Base-by-base conservation (phyloP, 2,888 invertebrate genomes). In the Athrips mouffetella region DNA sequence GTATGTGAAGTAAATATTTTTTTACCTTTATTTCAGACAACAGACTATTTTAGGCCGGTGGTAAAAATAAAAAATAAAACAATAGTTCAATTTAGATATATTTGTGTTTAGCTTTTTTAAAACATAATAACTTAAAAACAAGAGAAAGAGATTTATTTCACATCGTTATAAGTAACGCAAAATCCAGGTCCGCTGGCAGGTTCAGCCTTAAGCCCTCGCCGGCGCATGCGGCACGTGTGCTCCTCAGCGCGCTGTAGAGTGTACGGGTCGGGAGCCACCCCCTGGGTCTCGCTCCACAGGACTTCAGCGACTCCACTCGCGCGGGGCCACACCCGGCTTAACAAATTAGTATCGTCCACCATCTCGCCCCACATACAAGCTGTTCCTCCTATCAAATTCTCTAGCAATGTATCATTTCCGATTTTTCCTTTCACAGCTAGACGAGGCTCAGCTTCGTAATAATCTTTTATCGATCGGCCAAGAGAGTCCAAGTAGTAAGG, bases 311-410 rank as follows among this genome's bases (percentile, higher is more conserved):
- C 90, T 0, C 95, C 96, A 48, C 93, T 91, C 0, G 94, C 94
- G 57, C 96, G 88, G 0, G 97, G 97, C 93, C 96, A 97, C 5
- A 94, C 90, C 55, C 92, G 81, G 55, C 1, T 76, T 3, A 90
- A 62, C 3, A 90, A 67, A 62, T 91, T 91, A 37, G 77, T 70
- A 54, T 89, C 81, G 69, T 96, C 95, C 0, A 94, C 94, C 60
- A 90, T 91, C 77, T 97, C 97, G 4, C 92, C 91, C 97, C 97
- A 97, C 92, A 97, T 93, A 64, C 96, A 95, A 1, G 95, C 94
- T 73, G 96, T 96, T 0, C 97, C 97, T 1, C 97, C 97, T 13
- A 95, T 71, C 21, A 97, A 91, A 39, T 93, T 79, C n/a, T 88
- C 64, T 60, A 93, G 91, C 7, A 63, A 40, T 64, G 92, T 90